Base-by-base conservation (phyloP, 92 coral and sea anemone genomes). In the Hydrozoanthus gracilis region DNA sequence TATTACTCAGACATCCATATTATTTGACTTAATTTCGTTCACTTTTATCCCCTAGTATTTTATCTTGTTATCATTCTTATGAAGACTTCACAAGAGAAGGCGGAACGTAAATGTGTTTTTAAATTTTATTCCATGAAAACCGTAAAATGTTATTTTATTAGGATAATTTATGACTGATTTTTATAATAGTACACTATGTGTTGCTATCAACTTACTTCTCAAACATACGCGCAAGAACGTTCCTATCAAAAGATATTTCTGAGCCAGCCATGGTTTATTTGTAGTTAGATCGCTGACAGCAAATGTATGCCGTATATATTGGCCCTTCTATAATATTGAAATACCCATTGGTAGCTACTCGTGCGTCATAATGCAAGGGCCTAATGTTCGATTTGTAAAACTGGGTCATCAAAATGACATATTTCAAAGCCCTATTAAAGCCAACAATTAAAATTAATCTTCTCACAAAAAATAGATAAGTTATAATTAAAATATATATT, bases 131-230 rank as follows among this genome's bases (percentile, higher is more conserved):
- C 39, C 39, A 2, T 27, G 39, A 27, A 27, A 27, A 27, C 39
- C 39, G 39, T 27, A 0, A 0, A 27, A 27, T 27, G 2, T 27
- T 2, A 27, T 27, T 27, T 27, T 27, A 27, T 2, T 27, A 27
- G 39, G 39, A 27, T 27, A 27, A 0, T 27, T 27, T 27, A 27
- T 27, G 39, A 27, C 39, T 27, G 39, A 27, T 27, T 0, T 27
- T 27, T 27, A 27, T 27, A 27, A n/a, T 27, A 27, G 39, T 27
- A 27, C 39, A 27, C 39, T 27, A 27, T 27, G 39, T 27, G 39
- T 27, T 27, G 39, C 39, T 27, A 27, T 27, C 39, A 64, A 79
- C 84, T 79, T 45, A 79, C 84, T 44, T 79, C 47, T 79, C 72
- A 20, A 79, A 79, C 46, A 79, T 61, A 44, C 71, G 55, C 52